Conservation (phyloP, 1,140 invertebrate genomes). For the Caerostris darwini region DNA sequence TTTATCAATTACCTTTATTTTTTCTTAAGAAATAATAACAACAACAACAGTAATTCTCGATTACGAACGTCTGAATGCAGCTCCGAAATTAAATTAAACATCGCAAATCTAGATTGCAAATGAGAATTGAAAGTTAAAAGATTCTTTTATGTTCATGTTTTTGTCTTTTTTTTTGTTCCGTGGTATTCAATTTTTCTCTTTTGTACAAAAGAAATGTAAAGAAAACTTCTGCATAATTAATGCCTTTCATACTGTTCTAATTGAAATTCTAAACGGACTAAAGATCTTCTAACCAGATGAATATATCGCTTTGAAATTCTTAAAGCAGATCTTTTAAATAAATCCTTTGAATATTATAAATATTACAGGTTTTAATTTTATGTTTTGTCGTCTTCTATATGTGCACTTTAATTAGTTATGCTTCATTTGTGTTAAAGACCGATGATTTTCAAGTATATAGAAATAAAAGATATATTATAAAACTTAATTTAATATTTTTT, state of each 20-base stretch:
- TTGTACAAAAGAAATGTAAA: background rate
- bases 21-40: background rate
- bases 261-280: background rate
- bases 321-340: too few species aligned
- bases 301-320: too few species aligned
- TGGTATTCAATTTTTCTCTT: background rate
- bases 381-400: too few species aligned
- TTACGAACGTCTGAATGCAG: background rate
- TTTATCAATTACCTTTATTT: too few species aligned
- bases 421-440: too few species aligned
- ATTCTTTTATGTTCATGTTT: background rate
- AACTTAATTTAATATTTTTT: too few species aligned
- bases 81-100: constrained; percentile 29
- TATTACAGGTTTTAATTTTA: too few species aligned
- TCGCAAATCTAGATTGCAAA: background rate
- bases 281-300: background rate
- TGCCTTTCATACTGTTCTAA: background rate
- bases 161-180: background rate
- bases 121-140: constrained; percentile 23
- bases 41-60: background rate
- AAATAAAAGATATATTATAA: too few species aligned
- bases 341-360: too few species aligned
- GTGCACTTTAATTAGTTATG: too few species aligned
- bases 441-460: too few species aligned
- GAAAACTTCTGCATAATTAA: background rate